Evolutionary conservation across 1,140 invertebrate species (phyloP).

Genomic region (Cydia splendana): DNA sequence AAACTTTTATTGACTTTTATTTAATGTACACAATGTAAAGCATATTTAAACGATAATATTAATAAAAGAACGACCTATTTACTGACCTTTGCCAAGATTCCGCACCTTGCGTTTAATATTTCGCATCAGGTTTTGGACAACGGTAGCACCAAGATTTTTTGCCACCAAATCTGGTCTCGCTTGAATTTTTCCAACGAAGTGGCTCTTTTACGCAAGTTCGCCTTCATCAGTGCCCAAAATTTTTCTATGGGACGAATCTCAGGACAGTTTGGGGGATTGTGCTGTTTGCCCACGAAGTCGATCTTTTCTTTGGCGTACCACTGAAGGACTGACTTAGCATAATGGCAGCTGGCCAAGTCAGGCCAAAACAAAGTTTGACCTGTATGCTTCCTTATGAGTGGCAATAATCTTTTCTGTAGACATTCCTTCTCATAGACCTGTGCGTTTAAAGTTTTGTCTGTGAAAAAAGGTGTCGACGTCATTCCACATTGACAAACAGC

Average conservation of each 20-base stretch:
- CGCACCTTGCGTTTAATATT: neutral
- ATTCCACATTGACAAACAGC: too few species aligned
- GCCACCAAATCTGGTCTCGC: too few species aligned
- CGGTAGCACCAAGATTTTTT: too few species aligned
- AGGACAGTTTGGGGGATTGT: neutral
- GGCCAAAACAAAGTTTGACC: neutral
- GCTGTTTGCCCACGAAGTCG: neutral
- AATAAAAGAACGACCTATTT: neutral
- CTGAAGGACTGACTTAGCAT: neutral
- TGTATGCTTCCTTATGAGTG: neutral
- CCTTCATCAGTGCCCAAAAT: neutral
- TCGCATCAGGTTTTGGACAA: neutral
- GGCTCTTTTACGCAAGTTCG: too few species aligned
- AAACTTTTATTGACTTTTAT: too few species aligned
- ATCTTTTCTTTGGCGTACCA: neutral
- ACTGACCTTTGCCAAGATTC: neutral
- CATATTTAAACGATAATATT: too few species aligned
- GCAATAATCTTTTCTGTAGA: neutral
- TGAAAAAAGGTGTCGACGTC: too few species aligned
- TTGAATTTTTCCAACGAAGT: too few species aligned
- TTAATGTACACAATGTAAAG: too few species aligned
- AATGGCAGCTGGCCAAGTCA: neutral
- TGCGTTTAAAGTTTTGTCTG: neutral
- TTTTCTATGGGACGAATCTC: neutral
- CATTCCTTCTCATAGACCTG: neutral